Percentiles rank a stretch among this genome's conserved stretches.
phyloP scores from a whole-genome alignment of 37 sponge, comb jelly and placozoan genomes.

The Axinella damicornis region DNA sequence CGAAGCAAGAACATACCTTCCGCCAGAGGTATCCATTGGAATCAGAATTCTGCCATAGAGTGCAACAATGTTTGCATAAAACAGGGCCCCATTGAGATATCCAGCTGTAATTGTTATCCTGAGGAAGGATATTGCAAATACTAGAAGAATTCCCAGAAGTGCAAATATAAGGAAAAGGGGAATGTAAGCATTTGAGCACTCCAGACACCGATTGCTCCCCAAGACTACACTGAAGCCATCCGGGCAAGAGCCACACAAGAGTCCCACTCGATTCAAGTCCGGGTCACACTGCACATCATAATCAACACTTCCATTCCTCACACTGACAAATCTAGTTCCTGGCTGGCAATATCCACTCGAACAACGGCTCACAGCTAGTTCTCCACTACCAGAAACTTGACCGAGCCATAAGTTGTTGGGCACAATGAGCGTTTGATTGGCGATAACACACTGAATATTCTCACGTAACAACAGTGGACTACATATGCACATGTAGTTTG shows the following conservation, averaged over 20 bases:
- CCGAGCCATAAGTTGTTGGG: slow-evolving; percentile 11
- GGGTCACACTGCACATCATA: slow-evolving; percentile 15
- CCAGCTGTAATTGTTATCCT: slow-evolving; percentile 15
- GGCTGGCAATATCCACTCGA: not conserved
- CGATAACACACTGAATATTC: not conserved
- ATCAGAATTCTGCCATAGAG: not conserved
- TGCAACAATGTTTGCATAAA: slow-evolving; percentile 6
- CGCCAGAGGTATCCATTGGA: not conserved
- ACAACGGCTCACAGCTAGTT: not conserved
- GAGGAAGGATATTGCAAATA: not conserved
- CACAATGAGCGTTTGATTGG: not conserved
- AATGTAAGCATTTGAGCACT: slow-evolving; percentile 6
- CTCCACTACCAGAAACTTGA: not conserved
- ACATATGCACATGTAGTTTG: not conserved
- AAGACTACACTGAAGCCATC: slow-evolving; percentile 11
- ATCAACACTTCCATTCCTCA: slow-evolving; percentile 3
- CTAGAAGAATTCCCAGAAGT: slow-evolving; percentile 3
- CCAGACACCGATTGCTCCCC: slow-evolving; percentile 12
- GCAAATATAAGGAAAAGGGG: not conserved
- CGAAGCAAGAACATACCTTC: not conserved
- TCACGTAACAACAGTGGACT: not conserved
- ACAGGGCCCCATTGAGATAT: slow-evolving; percentile 31
- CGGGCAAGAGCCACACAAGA: slow-evolving; percentile 13
- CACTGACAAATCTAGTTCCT: not conserved
- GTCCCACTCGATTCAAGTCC: slow-evolving; percentile 4